These are phyloP conservation scores for Dryomyza anilis DNA, from an alignment of 2,888 invertebrate genomes.

Conservation along the genomic window DNA sequence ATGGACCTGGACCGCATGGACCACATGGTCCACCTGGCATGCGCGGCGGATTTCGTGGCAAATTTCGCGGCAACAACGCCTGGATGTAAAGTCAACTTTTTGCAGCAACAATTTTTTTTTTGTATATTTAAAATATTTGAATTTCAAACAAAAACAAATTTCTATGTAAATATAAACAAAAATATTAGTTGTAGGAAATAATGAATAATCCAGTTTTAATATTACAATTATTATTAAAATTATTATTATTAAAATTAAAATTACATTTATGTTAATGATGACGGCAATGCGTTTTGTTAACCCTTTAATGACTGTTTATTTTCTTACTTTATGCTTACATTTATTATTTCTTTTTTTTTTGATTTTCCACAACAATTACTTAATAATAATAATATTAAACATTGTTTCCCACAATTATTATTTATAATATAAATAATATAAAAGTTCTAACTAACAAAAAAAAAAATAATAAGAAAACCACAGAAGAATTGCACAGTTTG, in stretches of 20 bases:
- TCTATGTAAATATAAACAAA: slow-evolving; percentile 3
- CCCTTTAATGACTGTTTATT: slow-evolving; percentile 4
- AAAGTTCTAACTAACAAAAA: too few species aligned
- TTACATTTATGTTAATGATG: too few species aligned
- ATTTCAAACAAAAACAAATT: not conserved
- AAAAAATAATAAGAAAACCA: too few species aligned
- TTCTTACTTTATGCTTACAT: not conserved
- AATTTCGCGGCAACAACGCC: slow-evolving; percentile 56
- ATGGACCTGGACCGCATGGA: too few species aligned
- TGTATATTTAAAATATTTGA: slow-evolving; percentile 5
- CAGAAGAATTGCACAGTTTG: too few species aligned
- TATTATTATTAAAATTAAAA: too few species aligned
- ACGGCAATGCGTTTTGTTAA: not conserved
- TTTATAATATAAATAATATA: not conserved
- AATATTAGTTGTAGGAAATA: not conserved
- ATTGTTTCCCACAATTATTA: too few species aligned
- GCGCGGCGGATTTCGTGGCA: slow-evolving; percentile 53
- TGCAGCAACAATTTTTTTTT: not conserved
- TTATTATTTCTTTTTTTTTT: not conserved
- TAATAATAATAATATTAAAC: too few species aligned
- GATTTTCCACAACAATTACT: not conserved
- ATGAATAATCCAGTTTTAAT: not conserved
- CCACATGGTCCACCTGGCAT: too few species aligned
- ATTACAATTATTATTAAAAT: too few species aligned
- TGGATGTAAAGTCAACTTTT: slow-evolving; percentile 47